A percentile compares a stretch with the other conserved stretches of the same genome.
Evolutionary conservation across 2,797 vertebrate species (phyloP).

Genomic region (Monodelphis domestica): DNA sequence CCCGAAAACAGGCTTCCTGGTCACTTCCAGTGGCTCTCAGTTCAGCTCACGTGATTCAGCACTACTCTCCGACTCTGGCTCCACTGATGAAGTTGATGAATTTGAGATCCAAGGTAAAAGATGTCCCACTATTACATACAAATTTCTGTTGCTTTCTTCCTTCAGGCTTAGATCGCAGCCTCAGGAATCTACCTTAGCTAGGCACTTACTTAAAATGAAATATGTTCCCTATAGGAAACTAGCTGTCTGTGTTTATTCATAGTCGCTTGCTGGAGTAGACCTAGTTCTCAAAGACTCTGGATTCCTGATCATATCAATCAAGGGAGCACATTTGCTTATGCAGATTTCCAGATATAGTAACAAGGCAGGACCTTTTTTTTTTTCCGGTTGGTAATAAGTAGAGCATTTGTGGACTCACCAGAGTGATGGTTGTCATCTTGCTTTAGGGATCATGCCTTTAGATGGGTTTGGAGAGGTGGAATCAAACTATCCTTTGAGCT

Average conservation of each 20-base stretch:
- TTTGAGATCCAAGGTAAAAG: conserved; percentile 92
- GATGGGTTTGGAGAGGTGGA: conserved; percentile 38
- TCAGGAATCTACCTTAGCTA: conserved; percentile 7
- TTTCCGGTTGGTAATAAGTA: background rate
- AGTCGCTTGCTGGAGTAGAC: background rate
- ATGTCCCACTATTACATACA: background rate
- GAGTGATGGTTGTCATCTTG: background rate
- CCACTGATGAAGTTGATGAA: conserved; percentile 93
- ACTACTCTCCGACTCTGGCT: conserved; percentile 92
- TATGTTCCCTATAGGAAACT: conserved; percentile 11
- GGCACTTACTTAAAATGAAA: background rate
- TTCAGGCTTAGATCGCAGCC: conserved; percentile 4
- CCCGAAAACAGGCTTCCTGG: conserved; percentile 85
- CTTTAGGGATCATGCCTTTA: background rate
- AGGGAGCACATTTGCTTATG: background rate
- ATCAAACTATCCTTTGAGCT: conserved; percentile 36
- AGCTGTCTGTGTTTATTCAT: background rate
- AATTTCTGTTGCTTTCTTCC: conserved; percentile 31
- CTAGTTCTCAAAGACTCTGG: background rate
- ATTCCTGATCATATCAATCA: conserved; percentile 27
- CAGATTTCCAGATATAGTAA: background rate
- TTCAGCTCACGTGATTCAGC: conserved; percentile 93
- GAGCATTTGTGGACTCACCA: background rate
- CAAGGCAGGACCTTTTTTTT: too few relatives aligned
- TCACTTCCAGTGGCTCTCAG: conserved; percentile 92